Conservation (phyloP, 2,797 vertebrate species). For the Philypnodon macrostomus region DNA sequence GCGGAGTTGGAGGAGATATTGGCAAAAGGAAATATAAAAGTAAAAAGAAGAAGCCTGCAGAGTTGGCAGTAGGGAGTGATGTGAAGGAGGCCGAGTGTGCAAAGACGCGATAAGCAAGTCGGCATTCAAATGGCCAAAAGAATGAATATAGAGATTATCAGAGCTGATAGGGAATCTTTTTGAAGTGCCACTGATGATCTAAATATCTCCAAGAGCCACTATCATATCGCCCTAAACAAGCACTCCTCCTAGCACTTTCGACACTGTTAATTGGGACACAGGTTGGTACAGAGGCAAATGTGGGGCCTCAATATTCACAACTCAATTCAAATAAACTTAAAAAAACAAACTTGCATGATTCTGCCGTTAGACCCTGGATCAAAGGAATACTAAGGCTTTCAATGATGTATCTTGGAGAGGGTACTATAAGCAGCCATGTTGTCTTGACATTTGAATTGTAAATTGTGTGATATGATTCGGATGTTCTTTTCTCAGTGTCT, state of each 20-base stretch:
- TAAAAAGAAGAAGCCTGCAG: conserved; percentile 27
- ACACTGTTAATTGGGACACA: conserved; percentile 57
- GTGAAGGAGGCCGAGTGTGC: conserved; percentile 55
- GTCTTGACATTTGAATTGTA: not conserved
- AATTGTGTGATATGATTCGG: not conserved
- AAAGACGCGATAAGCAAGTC: conserved; percentile 63
- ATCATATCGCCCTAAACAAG: conserved; percentile 51
- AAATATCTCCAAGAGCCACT: conserved; percentile 63
- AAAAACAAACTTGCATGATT: conserved; percentile 7
- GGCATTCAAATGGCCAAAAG: conserved; percentile 64
- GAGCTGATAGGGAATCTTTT: conserved; percentile 58
- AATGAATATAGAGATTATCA: conserved; percentile 71
- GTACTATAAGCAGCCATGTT: not conserved
- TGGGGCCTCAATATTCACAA: conserved; percentile 14
- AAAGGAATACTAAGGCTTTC: conserved; percentile 24
- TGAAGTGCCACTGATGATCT: conserved; percentile 68
- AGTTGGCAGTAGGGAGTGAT: conserved; percentile 28
- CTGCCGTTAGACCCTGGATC: conserved; percentile 9
- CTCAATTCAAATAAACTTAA: conserved; percentile 10
- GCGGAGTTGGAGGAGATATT: conserved; percentile 7
- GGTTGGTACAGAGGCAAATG: conserved; percentile 41
- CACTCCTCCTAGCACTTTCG: conserved; percentile 39
- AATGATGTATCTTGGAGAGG: conserved; percentile 15
- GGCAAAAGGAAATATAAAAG: conserved; percentile 15
- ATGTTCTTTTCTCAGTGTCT: not conserved